phyloP scores from a whole-genome alignment of 2,113 vertebrate species.

The Ptyas mucosa region DNA sequence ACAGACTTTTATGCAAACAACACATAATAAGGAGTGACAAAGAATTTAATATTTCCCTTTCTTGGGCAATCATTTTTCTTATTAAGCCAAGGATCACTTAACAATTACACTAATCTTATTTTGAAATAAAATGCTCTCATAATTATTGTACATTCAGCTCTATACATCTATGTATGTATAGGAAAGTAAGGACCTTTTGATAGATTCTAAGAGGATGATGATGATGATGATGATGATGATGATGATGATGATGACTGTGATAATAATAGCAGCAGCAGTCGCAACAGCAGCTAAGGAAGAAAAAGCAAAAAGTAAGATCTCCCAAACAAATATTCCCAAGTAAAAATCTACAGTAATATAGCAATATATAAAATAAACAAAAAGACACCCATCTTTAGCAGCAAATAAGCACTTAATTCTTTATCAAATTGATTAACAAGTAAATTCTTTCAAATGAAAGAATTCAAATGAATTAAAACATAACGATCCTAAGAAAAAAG shows the following conservation, averaged over 20 bases:
- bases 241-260: background rate
- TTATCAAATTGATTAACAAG: background rate
- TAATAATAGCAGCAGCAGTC: background rate
- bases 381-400: background rate
- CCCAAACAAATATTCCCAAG: background rate
- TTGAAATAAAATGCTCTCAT: background rate
- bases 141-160: background rate
- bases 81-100: background rate
- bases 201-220: background rate
- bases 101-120: background rate
- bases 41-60: background rate
- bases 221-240: background rate
- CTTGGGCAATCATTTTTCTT: background rate
- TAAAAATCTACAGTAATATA: background rate
- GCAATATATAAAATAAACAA: background rate
- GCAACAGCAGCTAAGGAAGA: background rate
- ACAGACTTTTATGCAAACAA: constrained; percentile 10
- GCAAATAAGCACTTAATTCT: background rate
- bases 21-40: background rate
- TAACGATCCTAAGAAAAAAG: background rate
- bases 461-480: background rate
- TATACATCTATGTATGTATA: background rate
- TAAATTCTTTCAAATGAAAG: background rate
- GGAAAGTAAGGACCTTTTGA: background rate
- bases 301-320: background rate